Evolutionary conservation across 2,888 invertebrate species (phyloP), one percentile per base, ranked within the genome.

Genomic region (Ischnus inquisitorius): DNA sequence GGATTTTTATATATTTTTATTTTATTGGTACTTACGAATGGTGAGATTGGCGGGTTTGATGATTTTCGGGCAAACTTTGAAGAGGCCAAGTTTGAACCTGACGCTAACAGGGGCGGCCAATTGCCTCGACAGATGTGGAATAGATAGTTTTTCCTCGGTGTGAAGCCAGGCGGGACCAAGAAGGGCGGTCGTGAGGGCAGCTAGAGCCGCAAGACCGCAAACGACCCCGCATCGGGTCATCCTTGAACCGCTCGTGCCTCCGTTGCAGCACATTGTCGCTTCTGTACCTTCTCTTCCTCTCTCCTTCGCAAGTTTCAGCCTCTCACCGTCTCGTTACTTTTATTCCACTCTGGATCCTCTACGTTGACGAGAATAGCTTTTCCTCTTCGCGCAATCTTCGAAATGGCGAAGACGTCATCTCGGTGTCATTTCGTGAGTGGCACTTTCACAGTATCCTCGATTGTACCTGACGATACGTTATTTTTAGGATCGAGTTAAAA

Each of bases 141-240:
- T 82, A 41, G 87, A 87, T 48, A 92, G 86, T 83, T 90, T 91
- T 82, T 93, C 93, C 81, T 93, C 93, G 57, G 93, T 93, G 83
- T 92, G 93, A 54, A 93, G 90, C 93, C 93, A 93, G 22, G 93
- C 92, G 12, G 93, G 93, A n/a, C 93, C 93, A 57, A 93, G 85
- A 48, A 93, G 89, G 0, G 93, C 93, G 12, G 92, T 91, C 76
- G 92, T 89, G 19, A 93, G 90, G 19, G 93, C 93, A 0, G 91
- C 93, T 14, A 93, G 89, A 1, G 93, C 93, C 22, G 93, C 93
- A 79, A 93, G 88, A 65, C 93, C 93, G 76, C 93, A 93, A 65
- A 93, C 87, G 51, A 93, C 89, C 60, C 93, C 93, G 82, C 93
- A 93, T 81, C 93, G 90, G 75, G 93, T 93, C 91, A 93, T 89